Conservation (phyloP, 2,888 invertebrate genomes). For the Theretra japonica region DNA sequence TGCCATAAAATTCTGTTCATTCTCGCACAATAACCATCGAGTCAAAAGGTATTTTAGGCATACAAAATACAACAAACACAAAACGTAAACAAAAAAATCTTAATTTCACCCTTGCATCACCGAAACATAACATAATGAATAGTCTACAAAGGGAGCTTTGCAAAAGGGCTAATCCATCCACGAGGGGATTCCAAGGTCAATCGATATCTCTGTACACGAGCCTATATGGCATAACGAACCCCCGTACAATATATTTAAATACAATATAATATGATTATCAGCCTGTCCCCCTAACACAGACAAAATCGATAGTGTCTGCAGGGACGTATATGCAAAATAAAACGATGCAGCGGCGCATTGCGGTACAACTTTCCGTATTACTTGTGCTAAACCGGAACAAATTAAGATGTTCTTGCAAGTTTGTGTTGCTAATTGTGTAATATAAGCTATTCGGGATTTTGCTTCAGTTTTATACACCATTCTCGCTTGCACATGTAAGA, state of each 20-base stretch:
- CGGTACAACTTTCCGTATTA: constrained; percentile 29
- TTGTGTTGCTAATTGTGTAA: not conserved
- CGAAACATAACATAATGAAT: constrained; percentile 31
- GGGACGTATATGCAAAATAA: constrained; percentile 70
- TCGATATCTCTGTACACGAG: constrained; percentile 39
- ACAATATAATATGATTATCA: constrained; percentile 81
- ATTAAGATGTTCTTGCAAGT: constrained; percentile 12
- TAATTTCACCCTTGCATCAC: constrained; percentile 12
- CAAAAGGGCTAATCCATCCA: constrained; percentile 40
- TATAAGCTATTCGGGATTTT: not conserved
- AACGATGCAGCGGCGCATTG: constrained; percentile 49
- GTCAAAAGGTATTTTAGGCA: not conserved
- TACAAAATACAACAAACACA: not conserved
- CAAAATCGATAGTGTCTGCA: constrained; percentile 84
- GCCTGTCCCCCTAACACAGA: constrained; percentile 83
- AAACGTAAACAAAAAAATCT: constrained; percentile 7
- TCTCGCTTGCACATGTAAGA: not conserved
- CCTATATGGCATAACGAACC: constrained; percentile 52
- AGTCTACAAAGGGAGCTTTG: constrained; percentile 43
- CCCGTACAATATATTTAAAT: constrained; percentile 75
- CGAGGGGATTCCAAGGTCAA: constrained; percentile 51
- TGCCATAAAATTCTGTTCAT: no score
- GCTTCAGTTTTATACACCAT: not conserved
- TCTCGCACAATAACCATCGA: no score
- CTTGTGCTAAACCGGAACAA: constrained; percentile 17